Evolutionary conservation across 2,113 vertebrate species (phyloP).

Genomic region (Solenodon paradoxus): DNA sequence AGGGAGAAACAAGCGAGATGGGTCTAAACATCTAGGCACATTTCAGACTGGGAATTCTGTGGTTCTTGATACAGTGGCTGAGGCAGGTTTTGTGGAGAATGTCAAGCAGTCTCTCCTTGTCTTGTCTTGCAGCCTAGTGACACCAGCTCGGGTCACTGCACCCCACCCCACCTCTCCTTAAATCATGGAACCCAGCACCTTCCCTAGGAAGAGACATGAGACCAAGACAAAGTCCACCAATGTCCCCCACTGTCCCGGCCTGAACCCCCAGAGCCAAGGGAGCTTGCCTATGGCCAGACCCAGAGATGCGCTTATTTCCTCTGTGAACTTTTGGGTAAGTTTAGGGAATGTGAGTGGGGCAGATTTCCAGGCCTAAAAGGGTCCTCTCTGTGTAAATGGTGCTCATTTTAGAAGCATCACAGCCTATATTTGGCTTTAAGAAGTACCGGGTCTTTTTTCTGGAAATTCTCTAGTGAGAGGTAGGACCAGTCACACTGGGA

Average conservation of each 20-base stretch:
- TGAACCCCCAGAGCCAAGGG: not conserved
- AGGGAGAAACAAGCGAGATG: accelerated
- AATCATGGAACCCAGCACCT: not conserved
- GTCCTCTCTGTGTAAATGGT: not conserved
- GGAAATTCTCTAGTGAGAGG: conserved; percentile 9
- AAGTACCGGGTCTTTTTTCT: not conserved
- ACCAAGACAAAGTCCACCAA: not conserved
- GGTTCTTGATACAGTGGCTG: not conserved
- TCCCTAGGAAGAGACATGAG: not conserved
- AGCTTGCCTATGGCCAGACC: not conserved
- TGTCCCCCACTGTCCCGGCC: not conserved
- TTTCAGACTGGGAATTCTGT: not conserved
- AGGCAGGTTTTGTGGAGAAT: not conserved
- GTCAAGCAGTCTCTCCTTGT: not conserved
- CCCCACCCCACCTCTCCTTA: not conserved
- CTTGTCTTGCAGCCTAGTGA: not conserved
- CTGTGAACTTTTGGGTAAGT: not conserved
- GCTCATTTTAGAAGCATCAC: not conserved
- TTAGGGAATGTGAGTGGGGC: no score
- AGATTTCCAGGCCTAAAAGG: not conserved
- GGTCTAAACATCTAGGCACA: not conserved
- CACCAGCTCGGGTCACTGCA: not conserved
- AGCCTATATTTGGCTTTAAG: not conserved
- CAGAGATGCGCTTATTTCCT: not conserved
- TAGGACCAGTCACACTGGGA: not conserved